Base-by-base conservation (phyloP, 2,888 invertebrate genomes). In the Rhodophaea formosa region DNA sequence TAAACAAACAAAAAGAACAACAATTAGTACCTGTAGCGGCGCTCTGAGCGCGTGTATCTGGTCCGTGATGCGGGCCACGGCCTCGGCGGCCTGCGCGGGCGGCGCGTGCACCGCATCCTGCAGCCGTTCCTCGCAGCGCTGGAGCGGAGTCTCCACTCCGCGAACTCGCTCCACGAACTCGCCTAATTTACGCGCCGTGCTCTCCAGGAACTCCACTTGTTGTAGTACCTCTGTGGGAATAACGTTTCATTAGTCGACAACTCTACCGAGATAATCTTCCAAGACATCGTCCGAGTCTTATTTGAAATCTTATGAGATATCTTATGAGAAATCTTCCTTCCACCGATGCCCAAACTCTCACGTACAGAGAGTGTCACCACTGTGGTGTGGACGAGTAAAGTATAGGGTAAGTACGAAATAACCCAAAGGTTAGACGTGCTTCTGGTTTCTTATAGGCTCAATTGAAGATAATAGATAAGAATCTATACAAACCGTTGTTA, bases 151-250 rank as follows among this genome's bases (percentile, higher is more conserved):
- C 67, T 96, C 95, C n/a, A 98, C 92, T 58, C 96, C 97, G 42
- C 97, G 93, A 12, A 97, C 90, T 61, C 95, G 95, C 75, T 98
- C 98, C 52, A 94, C 94, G 78, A 97, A 97, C 70, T 98, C 97
- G 56, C 95, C 94, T 57, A 98, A 90, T 67, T 95, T 95, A 58
- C 96, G 94, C 0, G 95, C 94, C 43, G 97, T 95, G 53, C 96
- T 96, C 84, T 98, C 98, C 56, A 97, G 84, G 72, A 94, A 94
- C 74, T 96, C 96, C 30, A 95, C 94, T 73, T 95, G 93, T 61
- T 95, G 94, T 54, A 95, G 91, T 3, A 97, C 92, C 71, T 95
- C 94, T 93, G 86, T 65, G 63, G 65, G 23, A n/a, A 43, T 32
- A 56, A 17, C 17, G 8, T 46, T 17, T 46, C 14, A 15, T 2